phyloP scores from a whole-genome alignment of 2,113 vertebrate species.

The Phrynocephalus versicolor region DNA sequence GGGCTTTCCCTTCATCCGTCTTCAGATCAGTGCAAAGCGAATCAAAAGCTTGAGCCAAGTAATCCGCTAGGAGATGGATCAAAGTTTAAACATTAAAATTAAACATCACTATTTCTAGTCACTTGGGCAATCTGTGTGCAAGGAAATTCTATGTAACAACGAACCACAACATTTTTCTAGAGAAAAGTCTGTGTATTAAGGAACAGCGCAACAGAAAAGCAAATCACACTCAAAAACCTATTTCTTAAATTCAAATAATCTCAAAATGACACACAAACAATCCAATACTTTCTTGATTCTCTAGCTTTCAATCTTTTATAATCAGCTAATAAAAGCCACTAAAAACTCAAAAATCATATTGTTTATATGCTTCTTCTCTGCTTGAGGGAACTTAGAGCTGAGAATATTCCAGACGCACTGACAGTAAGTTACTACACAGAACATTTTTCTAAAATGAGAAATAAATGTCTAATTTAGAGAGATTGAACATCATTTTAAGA shows the following conservation, averaged over 20 bases:
- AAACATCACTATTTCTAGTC: neutral
- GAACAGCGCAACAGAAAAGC: too few relatives aligned
- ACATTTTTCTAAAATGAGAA: neutral
- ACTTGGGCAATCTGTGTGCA: neutral
- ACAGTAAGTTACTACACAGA: neutral
- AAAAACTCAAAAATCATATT: neutral
- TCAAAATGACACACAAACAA: neutral
- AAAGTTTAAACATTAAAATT: constrained; percentile 40
- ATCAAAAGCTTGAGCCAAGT: constrained; percentile 83
- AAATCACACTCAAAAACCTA: too few relatives aligned
- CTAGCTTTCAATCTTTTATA: neutral
- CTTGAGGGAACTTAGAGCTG: neutral
- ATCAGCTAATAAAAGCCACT: neutral
- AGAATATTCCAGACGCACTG: neutral
- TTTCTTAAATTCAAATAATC: neutral
- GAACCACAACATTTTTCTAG: neutral
- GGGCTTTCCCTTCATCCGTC: constrained; percentile 80
- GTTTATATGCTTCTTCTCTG: neutral
- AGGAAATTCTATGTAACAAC: too few relatives aligned
- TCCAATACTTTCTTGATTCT: neutral
- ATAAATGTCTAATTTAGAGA: neutral
- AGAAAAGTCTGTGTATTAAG: neutral
- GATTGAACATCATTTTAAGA: neutral
- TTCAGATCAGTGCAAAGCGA: constrained; percentile 79
- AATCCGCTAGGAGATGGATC: constrained; percentile 79